Base-by-base conservation (phyloP, 2,888 invertebrate genomes). In the Hartigia nigra region DNA sequence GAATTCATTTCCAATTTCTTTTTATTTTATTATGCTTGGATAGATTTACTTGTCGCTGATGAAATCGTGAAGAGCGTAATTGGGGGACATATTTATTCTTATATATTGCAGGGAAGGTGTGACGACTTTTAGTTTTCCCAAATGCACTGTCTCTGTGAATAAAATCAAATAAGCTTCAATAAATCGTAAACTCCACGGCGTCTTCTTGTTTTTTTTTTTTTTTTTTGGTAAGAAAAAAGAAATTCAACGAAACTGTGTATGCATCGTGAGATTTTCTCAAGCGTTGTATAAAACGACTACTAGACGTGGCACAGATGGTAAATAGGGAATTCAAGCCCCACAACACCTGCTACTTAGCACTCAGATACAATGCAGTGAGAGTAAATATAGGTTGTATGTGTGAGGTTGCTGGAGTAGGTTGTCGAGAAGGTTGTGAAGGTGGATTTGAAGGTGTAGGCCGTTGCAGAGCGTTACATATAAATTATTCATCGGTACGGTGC, bases 321-420 rank as follows among this genome's bases (percentile, higher is more conserved):
- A 83, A 83, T 82, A 83, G 79, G 78, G 79, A 82, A 82, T 83
- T 83, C 81, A 80, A 77, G 78, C 23, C 9, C 81, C 78, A 74
- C 82, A 82, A 82, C 83, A 85, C 82, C 84, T 83, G 82, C 84
- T 84, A 83, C 83, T 84, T 85, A 82, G 79, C 82, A 79, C 81
- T 76, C 55, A 2, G 55, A 55, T 55, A 55, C 55, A 55, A 55
- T 55, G 39, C 31, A 39, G 69, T 12, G 74, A 36, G 69, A 70
- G 75, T 69, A 23, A 72, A 23, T 55, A 23, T 55, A 23, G 23
- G 55, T 55, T 55, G 23, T 55, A 23, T 23, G 2, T 23, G 23
- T 23, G 55, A 23, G 55, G 9, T 9, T 55, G 9, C 9, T 5
- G 23, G 23, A 55, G 55, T 23, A 55, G 55, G 55, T 55, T 5